Percentiles rank a stretch among this genome's conserved stretches.
phyloP scores from a whole-genome alignment of 2,888 invertebrate species.

The Andrena camellia region DNA sequence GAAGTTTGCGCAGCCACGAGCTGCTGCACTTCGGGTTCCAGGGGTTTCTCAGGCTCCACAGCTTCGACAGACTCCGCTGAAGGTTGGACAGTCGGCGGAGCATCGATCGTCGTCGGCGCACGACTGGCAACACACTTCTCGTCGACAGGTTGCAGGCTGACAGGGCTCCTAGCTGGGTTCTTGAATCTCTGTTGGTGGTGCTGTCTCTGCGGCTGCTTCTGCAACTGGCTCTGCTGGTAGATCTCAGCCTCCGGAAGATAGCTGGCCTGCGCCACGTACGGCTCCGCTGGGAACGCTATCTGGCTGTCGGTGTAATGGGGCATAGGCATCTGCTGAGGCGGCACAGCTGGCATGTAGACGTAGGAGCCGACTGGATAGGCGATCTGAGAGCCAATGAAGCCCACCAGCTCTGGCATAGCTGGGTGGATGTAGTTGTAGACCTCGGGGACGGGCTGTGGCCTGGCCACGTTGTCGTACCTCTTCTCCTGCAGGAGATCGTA shows the following conservation, averaged over 20 bases:
- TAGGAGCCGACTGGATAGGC: slow-evolving; percentile 84
- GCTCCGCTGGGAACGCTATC: slow-evolving; percentile 75
- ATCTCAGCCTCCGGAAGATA: slow-evolving; percentile 75
- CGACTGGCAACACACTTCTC: slow-evolving; percentile 47
- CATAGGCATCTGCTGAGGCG: slow-evolving; percentile 72
- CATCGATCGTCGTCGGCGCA: neutral
- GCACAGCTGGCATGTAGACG: slow-evolving; percentile 73
- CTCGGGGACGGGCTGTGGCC: slow-evolving; percentile 69
- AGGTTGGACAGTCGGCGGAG: neutral
- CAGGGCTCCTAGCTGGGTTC: slow-evolving; percentile 11
- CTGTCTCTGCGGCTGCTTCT: slow-evolving; percentile 65
- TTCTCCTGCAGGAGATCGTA: slow-evolving; percentile 63
- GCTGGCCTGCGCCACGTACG: slow-evolving; percentile 76
- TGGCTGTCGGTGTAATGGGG: slow-evolving; percentile 70
- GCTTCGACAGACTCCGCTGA: slow-evolving; percentile 7
- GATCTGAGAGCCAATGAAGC: slow-evolving; percentile 86
- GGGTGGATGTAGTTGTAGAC: slow-evolving; percentile 86
- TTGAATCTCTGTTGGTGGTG: slow-evolving; percentile 39
- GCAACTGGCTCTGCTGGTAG: slow-evolving; percentile 62
- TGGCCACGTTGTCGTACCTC: slow-evolving; percentile 46
- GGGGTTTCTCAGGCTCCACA: neutral
- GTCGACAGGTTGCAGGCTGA: slow-evolving; percentile 23
- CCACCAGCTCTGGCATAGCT: slow-evolving; percentile 85
- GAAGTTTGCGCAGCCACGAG: neutral
- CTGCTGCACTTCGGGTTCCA: slow-evolving; percentile 2